phyloP scores from a whole-genome alignment of 2,888 invertebrate species.

The Microctonus hyperodae region DNA sequence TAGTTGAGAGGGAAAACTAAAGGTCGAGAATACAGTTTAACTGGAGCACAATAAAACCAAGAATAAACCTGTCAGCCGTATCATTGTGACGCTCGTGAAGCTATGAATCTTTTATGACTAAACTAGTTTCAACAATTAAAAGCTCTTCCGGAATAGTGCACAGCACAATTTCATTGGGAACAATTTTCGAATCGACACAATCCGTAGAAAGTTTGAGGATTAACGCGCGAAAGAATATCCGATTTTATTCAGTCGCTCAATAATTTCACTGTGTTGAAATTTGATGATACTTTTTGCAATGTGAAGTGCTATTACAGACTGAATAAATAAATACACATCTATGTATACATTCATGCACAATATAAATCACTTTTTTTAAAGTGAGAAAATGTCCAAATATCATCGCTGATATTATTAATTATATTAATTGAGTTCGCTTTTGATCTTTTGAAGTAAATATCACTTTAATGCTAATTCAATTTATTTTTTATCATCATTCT shows the following conservation, averaged over 20 bases:
- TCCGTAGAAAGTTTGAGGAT: not conserved
- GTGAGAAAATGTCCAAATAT: no score
- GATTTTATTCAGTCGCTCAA: not conserved
- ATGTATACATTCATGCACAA: not conserved
- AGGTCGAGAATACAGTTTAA: slow-evolving; percentile 4
- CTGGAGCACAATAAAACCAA: slow-evolving; percentile 6
- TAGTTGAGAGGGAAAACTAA: slow-evolving; percentile 9
- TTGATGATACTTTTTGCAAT: not conserved
- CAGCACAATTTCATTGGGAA: not conserved
- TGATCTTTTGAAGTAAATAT: not conserved
- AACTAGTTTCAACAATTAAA: slow-evolving; percentile 21
- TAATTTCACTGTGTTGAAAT: not conserved
- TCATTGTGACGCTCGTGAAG: slow-evolving; percentile 9
- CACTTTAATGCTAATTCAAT: not conserved
- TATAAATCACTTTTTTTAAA: not conserved
- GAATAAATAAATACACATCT: not conserved
- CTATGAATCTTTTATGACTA: slow-evolving; percentile 20
- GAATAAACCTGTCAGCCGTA: slow-evolving; percentile 22
- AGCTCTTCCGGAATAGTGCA: slow-evolving; percentile 7
- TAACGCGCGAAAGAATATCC: not conserved
- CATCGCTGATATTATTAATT: no score
- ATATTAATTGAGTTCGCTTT: no score
- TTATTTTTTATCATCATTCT: not conserved
- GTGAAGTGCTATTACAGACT: not conserved
- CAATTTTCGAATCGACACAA: not conserved